Conservation (phyloP, 2,797 vertebrate species). For the Chiloscyllium punctatum region DNA sequence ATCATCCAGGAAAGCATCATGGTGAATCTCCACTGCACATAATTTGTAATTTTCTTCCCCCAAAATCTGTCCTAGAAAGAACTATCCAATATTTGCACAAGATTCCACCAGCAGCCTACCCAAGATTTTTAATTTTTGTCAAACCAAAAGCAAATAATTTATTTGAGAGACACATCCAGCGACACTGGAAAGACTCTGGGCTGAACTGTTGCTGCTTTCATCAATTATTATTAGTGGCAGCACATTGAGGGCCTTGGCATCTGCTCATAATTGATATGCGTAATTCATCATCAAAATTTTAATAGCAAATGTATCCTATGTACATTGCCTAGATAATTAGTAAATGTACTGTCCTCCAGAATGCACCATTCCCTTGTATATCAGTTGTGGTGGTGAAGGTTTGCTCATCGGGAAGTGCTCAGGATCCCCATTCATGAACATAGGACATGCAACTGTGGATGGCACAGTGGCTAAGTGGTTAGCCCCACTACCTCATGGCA, state of each 20-base stretch:
- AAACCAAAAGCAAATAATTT: background rate
- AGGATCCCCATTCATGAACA: too few species aligned
- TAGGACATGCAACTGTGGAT: too few species aligned
- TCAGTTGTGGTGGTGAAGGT: too few species aligned
- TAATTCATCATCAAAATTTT: background rate
- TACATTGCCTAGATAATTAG: background rate
- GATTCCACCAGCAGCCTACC: background rate
- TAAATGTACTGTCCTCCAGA: background rate
- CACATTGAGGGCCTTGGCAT: background rate
- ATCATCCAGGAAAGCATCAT: background rate
- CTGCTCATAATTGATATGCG: background rate
- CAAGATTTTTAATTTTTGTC: background rate
- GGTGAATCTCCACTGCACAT: background rate
- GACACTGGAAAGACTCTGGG: background rate
- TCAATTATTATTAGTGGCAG: background rate
- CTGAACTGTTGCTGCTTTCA: background rate
- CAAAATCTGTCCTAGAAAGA: background rate
- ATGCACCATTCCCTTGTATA: background rate
- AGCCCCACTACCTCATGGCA: too few species aligned
- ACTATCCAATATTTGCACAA: background rate
- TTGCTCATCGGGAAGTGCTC: too few species aligned
- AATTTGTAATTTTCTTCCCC: background rate
- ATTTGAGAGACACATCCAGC: background rate
- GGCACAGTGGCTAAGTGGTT: too few species aligned
- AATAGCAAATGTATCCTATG: background rate